Evolutionary conservation across 2,113 vertebrate species (phyloP).

Genomic region (Neolamprologus cancellatus): DNA sequence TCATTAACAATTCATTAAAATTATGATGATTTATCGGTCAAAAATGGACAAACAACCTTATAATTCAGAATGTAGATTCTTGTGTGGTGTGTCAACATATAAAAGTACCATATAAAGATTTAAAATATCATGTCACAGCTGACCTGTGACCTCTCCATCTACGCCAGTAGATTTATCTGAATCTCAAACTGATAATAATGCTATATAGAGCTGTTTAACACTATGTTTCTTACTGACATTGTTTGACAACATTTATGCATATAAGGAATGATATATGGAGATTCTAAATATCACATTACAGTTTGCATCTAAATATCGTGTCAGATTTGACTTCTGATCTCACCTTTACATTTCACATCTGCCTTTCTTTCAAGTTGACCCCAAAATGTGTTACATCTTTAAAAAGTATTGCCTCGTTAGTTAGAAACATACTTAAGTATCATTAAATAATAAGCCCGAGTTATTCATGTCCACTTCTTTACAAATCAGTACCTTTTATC

Average conservation of each 20-base stretch:
- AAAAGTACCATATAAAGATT: neutral
- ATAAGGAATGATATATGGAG: neutral
- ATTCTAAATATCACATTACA: neutral
- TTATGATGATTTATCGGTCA: neutral
- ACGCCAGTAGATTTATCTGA: neutral
- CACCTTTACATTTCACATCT: neutral
- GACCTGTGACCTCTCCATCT: neutral
- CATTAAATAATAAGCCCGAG: neutral
- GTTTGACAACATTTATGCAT: neutral
- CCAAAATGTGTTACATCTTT: neutral
- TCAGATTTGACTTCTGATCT: neutral
- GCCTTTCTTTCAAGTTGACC: neutral
- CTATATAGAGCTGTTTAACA: neutral
- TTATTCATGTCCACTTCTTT: no score
- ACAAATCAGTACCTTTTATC: neutral
- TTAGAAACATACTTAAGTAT: neutral
- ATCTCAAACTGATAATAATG: neutral
- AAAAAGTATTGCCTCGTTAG: fast-evolving
- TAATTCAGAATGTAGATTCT: neutral
- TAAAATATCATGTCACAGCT: neutral
- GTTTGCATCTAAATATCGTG: no score
- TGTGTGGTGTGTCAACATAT: neutral
- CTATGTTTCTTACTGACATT: neutral
- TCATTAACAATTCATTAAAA: neutral
- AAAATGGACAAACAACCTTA: fast-evolving